Conservation (phyloP, 2,888 invertebrate genomes). For the Drosophila histrio region DNA sequence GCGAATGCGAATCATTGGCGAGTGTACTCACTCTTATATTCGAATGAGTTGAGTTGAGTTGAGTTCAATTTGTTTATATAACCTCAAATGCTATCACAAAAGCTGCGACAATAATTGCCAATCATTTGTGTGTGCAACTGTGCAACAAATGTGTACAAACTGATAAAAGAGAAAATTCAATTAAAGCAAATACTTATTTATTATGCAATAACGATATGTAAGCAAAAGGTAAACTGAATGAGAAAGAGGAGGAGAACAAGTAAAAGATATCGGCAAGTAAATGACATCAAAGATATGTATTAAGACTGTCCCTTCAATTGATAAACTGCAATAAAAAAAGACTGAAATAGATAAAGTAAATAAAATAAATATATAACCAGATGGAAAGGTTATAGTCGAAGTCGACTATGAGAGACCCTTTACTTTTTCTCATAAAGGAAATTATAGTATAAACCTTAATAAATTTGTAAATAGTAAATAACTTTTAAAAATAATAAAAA, state of each 20-base stretch:
- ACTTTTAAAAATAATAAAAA: no score
- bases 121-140: constrained; percentile 13
- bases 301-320: not conserved
- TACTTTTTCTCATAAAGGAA: no score
- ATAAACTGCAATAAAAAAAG: not conserved
- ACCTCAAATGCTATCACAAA: constrained; percentile 11
- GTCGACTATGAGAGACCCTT: no score
- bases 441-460: no score
- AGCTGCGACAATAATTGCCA: constrained; percentile 31
- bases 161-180: constrained; percentile 11
- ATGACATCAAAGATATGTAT: not conserved
- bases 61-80: constrained; percentile 10
- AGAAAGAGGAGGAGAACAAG: not conserved
- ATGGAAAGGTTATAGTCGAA: no score
- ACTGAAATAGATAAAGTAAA: constrained; percentile 1
- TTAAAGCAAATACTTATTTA: constrained; percentile 5
- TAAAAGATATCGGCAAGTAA: not conserved
- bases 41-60: constrained; percentile 1
- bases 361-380: no score
- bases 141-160: not conserved
- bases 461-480: no score
- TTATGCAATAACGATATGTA: constrained; percentile 22
- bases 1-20: constrained; percentile 5
- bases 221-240: not conserved
- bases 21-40: constrained; percentile 1